Base-by-base conservation (phyloP, 2,888 invertebrate genomes). In the Sinelater perroti region DNA sequence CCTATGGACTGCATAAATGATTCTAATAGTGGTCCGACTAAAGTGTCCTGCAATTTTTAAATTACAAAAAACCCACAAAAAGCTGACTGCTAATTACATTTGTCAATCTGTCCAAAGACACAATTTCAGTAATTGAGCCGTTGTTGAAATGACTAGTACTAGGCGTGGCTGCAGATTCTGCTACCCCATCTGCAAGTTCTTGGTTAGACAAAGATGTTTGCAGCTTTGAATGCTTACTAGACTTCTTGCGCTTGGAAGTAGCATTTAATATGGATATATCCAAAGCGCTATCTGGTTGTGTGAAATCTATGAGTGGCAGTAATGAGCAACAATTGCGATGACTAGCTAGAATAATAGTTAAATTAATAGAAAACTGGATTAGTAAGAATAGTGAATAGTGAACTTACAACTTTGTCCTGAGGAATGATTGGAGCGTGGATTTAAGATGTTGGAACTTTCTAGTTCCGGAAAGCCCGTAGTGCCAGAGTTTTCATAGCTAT, bases 401-500 rank as follows among this genome's bases (percentile, higher is more conserved):
- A 24, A 50, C 50, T 6, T 38, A 50, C 50, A 38, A 38, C 8
- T 28, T n/a, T 10, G 28, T 26, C 7, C 18, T 17, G 28, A 2
- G 6, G 58, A 47, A 8, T 26, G 40, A 40, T 13, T 40, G 11
- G 2, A 11, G 24, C n/a, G 5, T 5, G 54, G 14, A 18, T 20
- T 14, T 54, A 17, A 21, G 2, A 14, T 16, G 51, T 50, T 55
- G 4, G 40, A 31, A 28, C 21, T 11, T 8, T 59, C 59, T 5
- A 46, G 20, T 18, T 60, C 59, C 6, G 45, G 47, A 14, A 47
- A 24, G 45, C 10, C 52, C 8, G 71, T 65, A 6, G 72, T 69
- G 52, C 62, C 67, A 21, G 76, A 76, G 13, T 74, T 72, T 58
- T 80, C 78, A 57, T 79, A 79, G 69, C 79, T 76, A 61, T 83